Evolutionary conservation across 1,140 invertebrate species (phyloP), one percentile per base, ranked within the genome.

Genomic region (Latrodectus geometricus): DNA sequence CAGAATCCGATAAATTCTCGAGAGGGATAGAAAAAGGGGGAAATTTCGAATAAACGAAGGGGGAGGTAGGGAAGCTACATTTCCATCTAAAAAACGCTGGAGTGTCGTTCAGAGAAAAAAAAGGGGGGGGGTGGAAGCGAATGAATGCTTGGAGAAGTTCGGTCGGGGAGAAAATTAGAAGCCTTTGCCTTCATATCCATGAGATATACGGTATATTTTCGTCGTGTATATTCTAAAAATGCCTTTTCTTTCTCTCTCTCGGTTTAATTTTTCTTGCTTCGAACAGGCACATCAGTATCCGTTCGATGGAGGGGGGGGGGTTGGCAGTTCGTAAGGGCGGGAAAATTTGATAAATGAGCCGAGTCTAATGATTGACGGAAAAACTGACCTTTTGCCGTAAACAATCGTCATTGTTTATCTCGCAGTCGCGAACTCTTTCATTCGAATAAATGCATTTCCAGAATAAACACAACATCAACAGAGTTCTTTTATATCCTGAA

Each of bases 111-210:
- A 21, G 35, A 35, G 35, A 35, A 35, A n/a, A n/a, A n/a, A 35
- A 35, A 15, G 61, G 21, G 20, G 23, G 23, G 48, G 72, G 21
- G 72, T 56, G 48, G 21, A 52, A 54, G 21, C 12, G 50, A 66
- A 48, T 23, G n/a, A 76, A n/a, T 21, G 20, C 68, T 50, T 20
- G 72, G n/a, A 73, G 72, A 73, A 73, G 52, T 73, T 84, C 82
- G 82, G 82, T 84, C 72, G 82, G 17, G 82, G 73, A 84, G 82
- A 84, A 84, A 84, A 84, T 84, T 84, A 84, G 82, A 84, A 84
- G 61, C 82, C 68, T 84, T n/a, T n/a, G n/a, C n/a, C 17, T 54
- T 61, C 65, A 20, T 49, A n/a, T 74, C 50, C 9, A 48, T 61
- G 35, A 35, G 5, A 35, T 35, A 35, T 35, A 35, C 35, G 35